A percentile compares a stretch with the other conserved stretches of the same genome.
These are phyloP conservation scores for Hydrotaea cyrtoneurina DNA, from an alignment of 2,888 invertebrate genomes.

Conservation along the genomic window DNA sequence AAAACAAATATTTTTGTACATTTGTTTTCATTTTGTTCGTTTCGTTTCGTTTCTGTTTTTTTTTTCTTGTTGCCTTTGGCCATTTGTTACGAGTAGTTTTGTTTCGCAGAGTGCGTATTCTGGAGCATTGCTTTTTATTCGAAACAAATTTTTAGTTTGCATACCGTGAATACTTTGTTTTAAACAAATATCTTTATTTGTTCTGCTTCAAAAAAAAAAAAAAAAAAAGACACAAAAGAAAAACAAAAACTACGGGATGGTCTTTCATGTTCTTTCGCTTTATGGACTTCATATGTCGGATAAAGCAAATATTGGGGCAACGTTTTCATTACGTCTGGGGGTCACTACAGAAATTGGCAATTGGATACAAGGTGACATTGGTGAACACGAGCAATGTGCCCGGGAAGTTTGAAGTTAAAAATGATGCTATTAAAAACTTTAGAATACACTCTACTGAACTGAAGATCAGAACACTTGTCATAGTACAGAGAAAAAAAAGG, in stretches of 20 bases:
- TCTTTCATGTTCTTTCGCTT: background rate
- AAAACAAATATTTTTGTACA: background rate
- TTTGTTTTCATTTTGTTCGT: slow-evolving; percentile 5
- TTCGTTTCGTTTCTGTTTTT: too few relatives aligned
- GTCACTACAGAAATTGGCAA: too few relatives aligned
- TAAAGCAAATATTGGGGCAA: too few relatives aligned
- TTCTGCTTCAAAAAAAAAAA: too few relatives aligned
- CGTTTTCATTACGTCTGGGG: too few relatives aligned
- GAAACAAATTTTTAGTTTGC: background rate
- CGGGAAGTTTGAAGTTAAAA: too few relatives aligned
- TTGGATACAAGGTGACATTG: too few relatives aligned
- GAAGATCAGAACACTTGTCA: too few relatives aligned
- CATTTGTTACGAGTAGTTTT: slow-evolving; percentile 22
- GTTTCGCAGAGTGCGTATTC: slow-evolving; percentile 13
- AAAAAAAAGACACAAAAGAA: background rate
- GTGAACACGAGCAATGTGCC: too few relatives aligned
- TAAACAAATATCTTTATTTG: background rate
- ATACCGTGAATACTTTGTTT: background rate
- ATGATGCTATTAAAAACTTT: too few relatives aligned
- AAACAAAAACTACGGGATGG: background rate
- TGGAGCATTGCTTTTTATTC: background rate
- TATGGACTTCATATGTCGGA: background rate
- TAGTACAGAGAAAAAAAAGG: too few relatives aligned
- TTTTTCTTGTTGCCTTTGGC: background rate
- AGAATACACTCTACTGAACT: too few relatives aligned